phyloP scores from a whole-genome alignment of 1,140 invertebrate species.

The Maniola jurtina region DNA sequence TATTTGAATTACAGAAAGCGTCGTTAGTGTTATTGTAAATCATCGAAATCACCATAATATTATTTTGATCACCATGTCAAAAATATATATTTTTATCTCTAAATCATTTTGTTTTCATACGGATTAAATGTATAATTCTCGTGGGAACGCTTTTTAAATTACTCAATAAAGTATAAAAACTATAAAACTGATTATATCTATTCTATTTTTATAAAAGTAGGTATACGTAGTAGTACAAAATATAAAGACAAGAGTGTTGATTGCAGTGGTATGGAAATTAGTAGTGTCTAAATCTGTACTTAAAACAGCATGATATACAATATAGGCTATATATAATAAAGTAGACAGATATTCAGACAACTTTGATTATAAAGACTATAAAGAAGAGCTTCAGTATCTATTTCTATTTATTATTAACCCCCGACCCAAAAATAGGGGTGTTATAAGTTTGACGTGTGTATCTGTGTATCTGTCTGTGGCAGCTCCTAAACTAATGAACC shows the following conservation, averaged over 20 bases:
- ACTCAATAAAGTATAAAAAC: conserved; percentile 5
- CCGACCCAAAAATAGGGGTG: too few species aligned
- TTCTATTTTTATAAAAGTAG: not conserved
- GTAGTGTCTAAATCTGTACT: not conserved
- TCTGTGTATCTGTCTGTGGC: too few species aligned
- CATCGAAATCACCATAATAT: not conserved
- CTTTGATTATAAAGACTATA: too few species aligned
- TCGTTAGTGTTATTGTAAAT: not conserved
- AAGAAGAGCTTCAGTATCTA: too few species aligned
- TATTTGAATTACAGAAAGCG: too few species aligned
- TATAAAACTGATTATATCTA: conserved; percentile 4
- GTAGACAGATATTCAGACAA: not conserved
- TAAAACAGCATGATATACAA: conserved; percentile 2
- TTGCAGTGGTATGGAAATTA: not conserved
- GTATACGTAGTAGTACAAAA: not conserved
- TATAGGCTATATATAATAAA: not conserved
- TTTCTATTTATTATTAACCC: too few species aligned
- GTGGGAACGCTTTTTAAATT: conserved; percentile 3
- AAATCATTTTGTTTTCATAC: not conserved
- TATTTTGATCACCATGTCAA: too few species aligned
- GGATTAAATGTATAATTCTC: conserved; percentile 2
- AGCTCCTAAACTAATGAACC: too few species aligned
- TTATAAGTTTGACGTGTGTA: too few species aligned
- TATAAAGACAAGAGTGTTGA: not conserved
- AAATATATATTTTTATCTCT: not conserved